phyloP scores from a whole-genome alignment of 2,113 vertebrate species.

The Microtus richardsoni region DNA sequence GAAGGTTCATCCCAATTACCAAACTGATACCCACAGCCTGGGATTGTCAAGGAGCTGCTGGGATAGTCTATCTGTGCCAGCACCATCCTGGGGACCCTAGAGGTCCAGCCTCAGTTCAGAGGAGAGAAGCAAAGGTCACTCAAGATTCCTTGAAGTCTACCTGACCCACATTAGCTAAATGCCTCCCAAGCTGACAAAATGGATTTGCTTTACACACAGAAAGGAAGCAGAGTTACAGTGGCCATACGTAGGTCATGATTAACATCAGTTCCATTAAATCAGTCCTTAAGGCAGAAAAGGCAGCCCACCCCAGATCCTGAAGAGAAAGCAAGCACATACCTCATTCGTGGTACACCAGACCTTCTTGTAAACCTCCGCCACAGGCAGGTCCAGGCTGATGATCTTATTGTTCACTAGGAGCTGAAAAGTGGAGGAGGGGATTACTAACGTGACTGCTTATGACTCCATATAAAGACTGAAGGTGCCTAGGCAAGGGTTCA shows the following conservation, averaged over 20 bases:
- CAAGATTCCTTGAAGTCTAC: not conserved
- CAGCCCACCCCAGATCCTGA: not conserved
- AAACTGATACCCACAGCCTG: slow-evolving; percentile 48
- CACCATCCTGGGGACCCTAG: not conserved
- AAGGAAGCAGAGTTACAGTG: not conserved
- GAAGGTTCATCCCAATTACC: not conserved
- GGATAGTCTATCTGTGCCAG: not conserved
- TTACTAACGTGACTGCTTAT: slow-evolving; percentile 9
- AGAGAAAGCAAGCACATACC: slow-evolving; percentile 84
- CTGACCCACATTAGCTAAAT: not conserved
- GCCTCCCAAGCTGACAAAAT: not conserved
- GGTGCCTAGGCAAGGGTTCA: not conserved
- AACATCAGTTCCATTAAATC: not conserved
- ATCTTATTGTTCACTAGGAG: slow-evolving; percentile 99
- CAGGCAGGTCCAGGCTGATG: slow-evolving; percentile 97
- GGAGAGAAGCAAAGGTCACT: not conserved
- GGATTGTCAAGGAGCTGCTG: not conserved
- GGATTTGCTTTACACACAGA: no score
- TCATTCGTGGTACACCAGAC: slow-evolving; percentile 99
- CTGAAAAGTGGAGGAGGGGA: slow-evolving; percentile 82
- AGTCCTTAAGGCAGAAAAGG: not conserved
- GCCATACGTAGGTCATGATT: accelerated
- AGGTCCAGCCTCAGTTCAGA: not conserved
- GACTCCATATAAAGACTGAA: slow-evolving; percentile 42
- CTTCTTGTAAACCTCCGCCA: slow-evolving; percentile 99